Percentiles rank a stretch among this genome's conserved stretches.
These are phyloP conservation scores for Brachyhypopomus occidentalis DNA, from an alignment of 2,113 vertebrate species.

Conservation along the genomic window DNA sequence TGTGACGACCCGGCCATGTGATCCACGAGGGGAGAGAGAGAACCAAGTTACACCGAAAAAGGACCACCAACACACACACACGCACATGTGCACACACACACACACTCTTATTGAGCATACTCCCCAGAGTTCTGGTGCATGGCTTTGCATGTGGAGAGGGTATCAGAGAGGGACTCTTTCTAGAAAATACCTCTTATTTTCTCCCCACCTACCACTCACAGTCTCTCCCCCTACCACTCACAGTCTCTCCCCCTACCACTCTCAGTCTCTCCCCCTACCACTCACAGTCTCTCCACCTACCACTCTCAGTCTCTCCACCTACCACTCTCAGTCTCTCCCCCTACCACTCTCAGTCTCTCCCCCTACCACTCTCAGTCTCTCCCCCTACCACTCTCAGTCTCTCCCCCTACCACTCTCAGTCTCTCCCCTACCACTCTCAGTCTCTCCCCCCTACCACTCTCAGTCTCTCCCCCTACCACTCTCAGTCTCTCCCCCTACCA, in stretches of 20 bases:
- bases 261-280: background rate
- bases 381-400: too few species aligned
- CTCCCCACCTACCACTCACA: background rate
- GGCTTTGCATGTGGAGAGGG: slow-evolving; percentile 50
- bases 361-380: too few species aligned
- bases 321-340: too few species aligned
- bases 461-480: too few species aligned
- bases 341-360: too few species aligned
- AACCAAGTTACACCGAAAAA: too few species aligned
- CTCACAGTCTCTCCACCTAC: background rate
- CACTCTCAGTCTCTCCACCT: background rate
- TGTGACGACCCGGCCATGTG: background rate
- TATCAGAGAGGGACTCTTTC: slow-evolving; percentile 34
- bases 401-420: too few species aligned
- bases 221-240: background rate
- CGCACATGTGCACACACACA: slow-evolving; percentile 22
- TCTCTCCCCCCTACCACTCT: too few species aligned
- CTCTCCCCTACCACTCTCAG: too few species aligned
- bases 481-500: too few species aligned
- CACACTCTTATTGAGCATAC: slow-evolving; percentile 30
- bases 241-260: background rate
- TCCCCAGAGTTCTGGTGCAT: slow-evolving; percentile 43
- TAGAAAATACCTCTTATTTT: slow-evolving; percentile 10
- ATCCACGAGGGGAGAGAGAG: background rate
- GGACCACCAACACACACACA: background rate